Evolutionary conservation across 2,888 invertebrate species (phyloP), one percentile per base, ranked within the genome.

Genomic region (Neoascia interrupta): DNA sequence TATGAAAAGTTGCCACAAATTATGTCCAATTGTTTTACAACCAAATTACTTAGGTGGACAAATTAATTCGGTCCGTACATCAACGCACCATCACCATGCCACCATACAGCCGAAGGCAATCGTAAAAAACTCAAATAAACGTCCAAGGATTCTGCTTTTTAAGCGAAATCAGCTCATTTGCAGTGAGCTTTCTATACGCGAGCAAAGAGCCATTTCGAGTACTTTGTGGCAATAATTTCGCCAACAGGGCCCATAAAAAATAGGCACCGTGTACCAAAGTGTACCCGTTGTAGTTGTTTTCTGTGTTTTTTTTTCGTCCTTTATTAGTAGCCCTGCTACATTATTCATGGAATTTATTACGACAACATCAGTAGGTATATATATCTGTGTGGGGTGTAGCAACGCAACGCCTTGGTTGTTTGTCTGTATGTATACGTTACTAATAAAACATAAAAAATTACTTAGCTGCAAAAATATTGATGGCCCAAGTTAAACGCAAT

Each of bases 401-500:
- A 34, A 26, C 21, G n/a, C 11, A 41, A 31, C 31, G n/a, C n/a
- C n/a, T n/a, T n/a, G n/a, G n/a, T n/a, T n/a, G n/a, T n/a, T n/a
- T n/a, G n/a, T n/a, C n/a, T n/a, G n/a, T 23, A 11, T 11, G 23
- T 23, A 10, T 28, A n/a, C 39, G 15, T 21, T 51, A 53, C 53
- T 60, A 41, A 37, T 45, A 70, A 61, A 45, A 60, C 60, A 70
- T 60, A 70, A 70, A 70, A 60, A 70, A 70, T 60, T 70, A 70
- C 69, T 70, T 70, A 70, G 51, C 61, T 51, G 39, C 69, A 58
- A 60, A 61, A 61, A 53, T 53, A 70, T 70, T 53, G 69, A 70
- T 61, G 69, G 60, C 18, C 51, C 51, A 53, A 61, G 69, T 70
- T 69, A 70, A 60, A 70, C 53, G 69, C 69, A 70, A 70, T 70